Evolutionary conservation across 2,888 invertebrate species (phyloP).

Genomic region (Lacanobia oleracea): DNA sequence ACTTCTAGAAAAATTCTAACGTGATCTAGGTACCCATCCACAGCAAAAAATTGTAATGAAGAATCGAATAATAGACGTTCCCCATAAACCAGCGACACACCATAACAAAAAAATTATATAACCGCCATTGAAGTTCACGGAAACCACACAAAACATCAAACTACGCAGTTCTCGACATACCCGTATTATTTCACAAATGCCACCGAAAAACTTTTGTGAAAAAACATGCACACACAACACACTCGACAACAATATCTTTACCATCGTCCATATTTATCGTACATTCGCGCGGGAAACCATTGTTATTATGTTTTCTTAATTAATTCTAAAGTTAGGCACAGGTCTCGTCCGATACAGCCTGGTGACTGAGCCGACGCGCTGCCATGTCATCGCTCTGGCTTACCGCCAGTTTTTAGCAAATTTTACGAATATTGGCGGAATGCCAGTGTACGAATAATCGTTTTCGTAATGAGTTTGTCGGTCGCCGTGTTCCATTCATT

Average conservation of each 20-base stretch:
- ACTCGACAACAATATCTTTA: conserved; percentile 69
- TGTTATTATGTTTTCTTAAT: conserved; percentile 72
- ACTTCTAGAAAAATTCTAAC: conserved; percentile 15
- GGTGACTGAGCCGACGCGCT: conserved; percentile 74
- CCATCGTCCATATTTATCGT: conserved; percentile 85
- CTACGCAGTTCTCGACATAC: conserved; percentile 73
- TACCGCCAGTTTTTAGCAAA: conserved; percentile 72
- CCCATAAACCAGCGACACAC: conserved; percentile 44
- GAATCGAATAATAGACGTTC: conserved; percentile 31
- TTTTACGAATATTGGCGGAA: conserved; percentile 74
- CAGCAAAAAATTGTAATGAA: conserved; percentile 36
- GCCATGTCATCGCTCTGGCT: conserved; percentile 81
- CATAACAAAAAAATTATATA: conserved; percentile 81
- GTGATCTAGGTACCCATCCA: conserved; percentile 36
- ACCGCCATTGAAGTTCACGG: conserved; percentile 80
- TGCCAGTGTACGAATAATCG: conserved; percentile 73
- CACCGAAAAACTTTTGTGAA: conserved; percentile 52
- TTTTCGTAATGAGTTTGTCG: conserved; percentile 63
- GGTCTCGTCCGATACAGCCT: conserved; percentile 73
- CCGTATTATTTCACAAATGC: conserved; percentile 60
- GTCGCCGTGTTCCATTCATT: conserved; percentile 73
- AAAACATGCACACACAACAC: conserved; percentile 75
- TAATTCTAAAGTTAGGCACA: conserved; percentile 69
- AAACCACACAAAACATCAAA: conserved; percentile 71
- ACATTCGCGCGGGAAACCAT: conserved; percentile 82